These are phyloP conservation scores for Terrapene triunguis DNA, from an alignment of 2,113 vertebrate species.

Conservation along the genomic window DNA sequence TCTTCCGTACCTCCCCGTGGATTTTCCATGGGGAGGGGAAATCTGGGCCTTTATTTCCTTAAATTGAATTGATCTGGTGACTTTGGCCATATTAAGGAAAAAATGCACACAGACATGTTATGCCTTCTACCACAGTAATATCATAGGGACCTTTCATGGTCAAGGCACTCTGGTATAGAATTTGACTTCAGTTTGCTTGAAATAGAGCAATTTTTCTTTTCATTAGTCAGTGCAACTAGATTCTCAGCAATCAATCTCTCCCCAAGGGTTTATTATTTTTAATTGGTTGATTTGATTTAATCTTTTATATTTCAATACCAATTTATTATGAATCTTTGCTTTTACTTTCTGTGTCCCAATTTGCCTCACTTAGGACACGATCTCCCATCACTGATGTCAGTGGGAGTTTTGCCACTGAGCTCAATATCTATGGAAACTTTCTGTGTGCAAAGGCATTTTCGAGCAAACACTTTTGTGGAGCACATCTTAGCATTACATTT, in stretches of 20 bases:
- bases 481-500: not conserved
- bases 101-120: not conserved
- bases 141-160: not conserved
- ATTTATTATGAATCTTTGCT: not conserved
- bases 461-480: not conserved
- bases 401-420: not conserved
- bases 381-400: conserved; percentile 15
- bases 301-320: not conserved
- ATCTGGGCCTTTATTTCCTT: not conserved
- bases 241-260: not conserved
- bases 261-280: not conserved
- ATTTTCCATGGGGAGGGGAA: not conserved
- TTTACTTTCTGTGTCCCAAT: not conserved
- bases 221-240: not conserved
- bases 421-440: not conserved
- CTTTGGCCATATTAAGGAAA: not conserved
- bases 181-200: not conserved
- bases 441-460: not conserved
- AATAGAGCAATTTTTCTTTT: not conserved
- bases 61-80: not conserved
- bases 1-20: not conserved
- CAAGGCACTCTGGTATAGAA: not conserved
- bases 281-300: not conserved
- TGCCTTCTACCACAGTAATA: not conserved
- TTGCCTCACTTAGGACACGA: not conserved